Evolutionary conservation across 1,140 invertebrate genomes (phyloP).

Genomic region (Brachionus calyciflorus): DNA sequence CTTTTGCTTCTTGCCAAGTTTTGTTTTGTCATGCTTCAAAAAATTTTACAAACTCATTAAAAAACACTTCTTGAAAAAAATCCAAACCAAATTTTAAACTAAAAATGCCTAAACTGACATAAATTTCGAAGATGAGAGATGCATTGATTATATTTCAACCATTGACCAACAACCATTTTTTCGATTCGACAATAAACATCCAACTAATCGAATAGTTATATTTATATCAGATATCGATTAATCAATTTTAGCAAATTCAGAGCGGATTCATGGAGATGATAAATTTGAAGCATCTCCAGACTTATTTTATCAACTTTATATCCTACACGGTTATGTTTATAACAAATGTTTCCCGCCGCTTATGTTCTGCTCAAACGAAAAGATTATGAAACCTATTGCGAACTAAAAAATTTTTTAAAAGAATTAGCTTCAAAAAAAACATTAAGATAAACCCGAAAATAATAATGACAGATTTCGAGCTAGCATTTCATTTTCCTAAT

Average conservation of each 20-base stretch:
- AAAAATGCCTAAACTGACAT: too few species aligned
- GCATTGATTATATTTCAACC: too few species aligned
- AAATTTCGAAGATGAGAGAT: too few species aligned
- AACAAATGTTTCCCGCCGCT: not conserved
- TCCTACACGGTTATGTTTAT: not conserved
- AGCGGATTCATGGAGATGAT: not conserved
- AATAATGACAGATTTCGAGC: not conserved
- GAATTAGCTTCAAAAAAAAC: not conserved
- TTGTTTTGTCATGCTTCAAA: too few species aligned
- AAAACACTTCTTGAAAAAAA: slow-evolving; percentile 5
- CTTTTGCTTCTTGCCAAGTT: too few species aligned
- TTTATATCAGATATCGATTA: not conserved
- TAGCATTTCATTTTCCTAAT: not conserved
- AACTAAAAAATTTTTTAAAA: not conserved
- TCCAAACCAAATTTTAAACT: not conserved
- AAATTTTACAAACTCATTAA: too few species aligned
- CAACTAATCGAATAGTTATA: not conserved
- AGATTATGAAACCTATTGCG: not conserved
- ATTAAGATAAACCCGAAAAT: not conserved
- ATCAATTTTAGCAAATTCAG: not conserved
- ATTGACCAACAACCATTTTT: too few species aligned
- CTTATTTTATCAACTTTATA: too few species aligned
- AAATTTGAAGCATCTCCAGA: not conserved
- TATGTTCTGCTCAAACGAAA: not conserved
- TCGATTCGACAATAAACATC: too few species aligned